These are phyloP conservation scores for Orcinus orca DNA, from an alignment of 2,113 vertebrate genomes.

Conservation along the genomic window DNA sequence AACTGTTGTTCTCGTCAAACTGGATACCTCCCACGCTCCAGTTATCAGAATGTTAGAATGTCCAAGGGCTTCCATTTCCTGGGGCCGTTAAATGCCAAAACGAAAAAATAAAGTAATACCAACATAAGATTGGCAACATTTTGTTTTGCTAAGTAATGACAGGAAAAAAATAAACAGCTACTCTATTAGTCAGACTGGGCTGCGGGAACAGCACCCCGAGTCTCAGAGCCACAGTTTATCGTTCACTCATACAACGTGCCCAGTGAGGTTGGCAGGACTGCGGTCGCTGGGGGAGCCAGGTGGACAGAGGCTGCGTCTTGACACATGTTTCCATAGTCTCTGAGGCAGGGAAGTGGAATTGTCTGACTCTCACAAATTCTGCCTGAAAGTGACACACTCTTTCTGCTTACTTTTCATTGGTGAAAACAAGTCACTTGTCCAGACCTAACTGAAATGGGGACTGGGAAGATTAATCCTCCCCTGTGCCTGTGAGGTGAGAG, in stretches of 20 bases:
- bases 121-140: background rate
- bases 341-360: background rate
- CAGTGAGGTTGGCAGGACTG: background rate
- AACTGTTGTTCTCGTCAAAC: background rate
- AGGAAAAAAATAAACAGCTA: background rate
- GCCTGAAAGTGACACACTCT: background rate
- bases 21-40: background rate
- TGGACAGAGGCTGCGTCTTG: background rate
- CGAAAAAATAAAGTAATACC: background rate
- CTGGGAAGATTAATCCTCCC: background rate
- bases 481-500: background rate
- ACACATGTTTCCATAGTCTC: background rate
- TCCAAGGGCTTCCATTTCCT: background rate
- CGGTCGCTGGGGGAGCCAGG: background rate
- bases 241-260: background rate
- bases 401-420: background rate
- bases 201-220: background rate
- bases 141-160: constrained; percentile 24
- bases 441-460: background rate
- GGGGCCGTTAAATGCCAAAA: background rate
- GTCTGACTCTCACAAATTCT: background rate
- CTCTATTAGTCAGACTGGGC: background rate
- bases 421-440: background rate
- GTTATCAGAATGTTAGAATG: background rate
- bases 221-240: background rate